Percentiles rank a stretch among this genome's conserved stretches.
Evolutionary conservation across 2,888 invertebrate genomes (phyloP).

Genomic region (Trachelus iudaicus): DNA sequence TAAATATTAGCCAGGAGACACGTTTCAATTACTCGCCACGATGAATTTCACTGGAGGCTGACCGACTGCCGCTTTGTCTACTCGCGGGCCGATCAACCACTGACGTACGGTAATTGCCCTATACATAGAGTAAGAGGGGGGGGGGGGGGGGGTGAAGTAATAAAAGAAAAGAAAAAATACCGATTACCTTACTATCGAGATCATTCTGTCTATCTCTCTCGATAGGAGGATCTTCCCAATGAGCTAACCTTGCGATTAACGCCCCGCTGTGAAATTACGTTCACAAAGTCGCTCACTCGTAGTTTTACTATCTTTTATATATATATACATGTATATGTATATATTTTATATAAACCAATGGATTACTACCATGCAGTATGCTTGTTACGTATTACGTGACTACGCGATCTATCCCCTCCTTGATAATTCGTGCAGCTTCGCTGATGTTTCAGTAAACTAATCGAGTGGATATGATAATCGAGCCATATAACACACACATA

Average conservation of each 20-base stretch:
- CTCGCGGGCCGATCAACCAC: background rate
- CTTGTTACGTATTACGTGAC: background rate
- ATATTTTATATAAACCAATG: background rate
- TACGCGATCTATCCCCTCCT: background rate
- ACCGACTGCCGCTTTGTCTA: slow-evolving; percentile 25
- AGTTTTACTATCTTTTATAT: background rate
- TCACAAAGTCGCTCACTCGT: background rate
- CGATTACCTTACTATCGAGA: background rate
- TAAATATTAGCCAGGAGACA: slow-evolving; percentile 47
- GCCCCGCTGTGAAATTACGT: background rate
- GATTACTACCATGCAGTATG: background rate
- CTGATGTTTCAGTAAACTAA: background rate
- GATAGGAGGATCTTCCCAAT: background rate
- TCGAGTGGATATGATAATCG: too few relatives aligned
- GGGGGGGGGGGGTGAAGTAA: background rate
- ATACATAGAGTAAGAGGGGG: background rate
- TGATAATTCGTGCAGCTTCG: background rate
- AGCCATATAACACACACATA: background rate
- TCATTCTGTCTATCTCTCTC: background rate
- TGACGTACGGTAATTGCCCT: background rate
- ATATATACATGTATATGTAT: too few relatives aligned
- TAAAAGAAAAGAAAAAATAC: background rate
- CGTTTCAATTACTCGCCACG: slow-evolving; percentile 49
- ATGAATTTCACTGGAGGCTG: slow-evolving; percentile 34
- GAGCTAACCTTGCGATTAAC: background rate